phyloP scores from a whole-genome alignment of 2,888 invertebrate genomes.

The Stenichneumon culpator region DNA sequence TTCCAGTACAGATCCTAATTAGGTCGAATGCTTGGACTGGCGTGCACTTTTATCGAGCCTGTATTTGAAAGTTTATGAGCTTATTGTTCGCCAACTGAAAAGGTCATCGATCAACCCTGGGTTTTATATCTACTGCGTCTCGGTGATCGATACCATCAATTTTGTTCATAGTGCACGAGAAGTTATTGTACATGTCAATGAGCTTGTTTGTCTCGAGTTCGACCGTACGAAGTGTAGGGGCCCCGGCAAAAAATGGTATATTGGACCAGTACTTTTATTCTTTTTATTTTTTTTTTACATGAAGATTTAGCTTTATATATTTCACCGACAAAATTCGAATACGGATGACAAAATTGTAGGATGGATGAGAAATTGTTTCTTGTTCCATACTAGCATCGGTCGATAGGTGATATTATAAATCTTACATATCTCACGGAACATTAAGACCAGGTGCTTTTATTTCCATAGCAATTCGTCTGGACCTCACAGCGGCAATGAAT shows the following conservation, averaged over 20 bases:
- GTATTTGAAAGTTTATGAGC: constrained; percentile 6
- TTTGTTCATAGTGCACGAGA: not conserved
- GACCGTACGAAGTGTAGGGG: not conserved
- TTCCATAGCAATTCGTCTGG: not conserved
- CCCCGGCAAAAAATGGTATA: not conserved
- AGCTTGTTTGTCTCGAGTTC: not conserved
- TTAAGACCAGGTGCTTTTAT: constrained; percentile 8
- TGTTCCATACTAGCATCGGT: not conserved
- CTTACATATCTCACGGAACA: not conserved
- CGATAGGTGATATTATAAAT: constrained; percentile 2
- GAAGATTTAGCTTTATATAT: not conserved
- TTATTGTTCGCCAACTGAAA: not conserved
- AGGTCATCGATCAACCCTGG: constrained; percentile 4
- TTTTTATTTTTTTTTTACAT: not conserved
- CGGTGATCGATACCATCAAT: not conserved
- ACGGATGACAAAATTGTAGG: not conserved
- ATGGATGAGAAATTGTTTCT: not conserved
- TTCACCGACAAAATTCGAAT: not conserved
- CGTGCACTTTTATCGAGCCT: not conserved
- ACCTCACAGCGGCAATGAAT: not conserved
- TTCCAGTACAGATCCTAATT: not conserved
- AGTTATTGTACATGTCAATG: not conserved
- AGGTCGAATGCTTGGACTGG: not conserved
- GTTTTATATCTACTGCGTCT: not conserved
- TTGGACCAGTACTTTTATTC: not conserved